Base-by-base conservation (phyloP, 2,888 invertebrate genomes). In the Zygogramma bicolorata region DNA sequence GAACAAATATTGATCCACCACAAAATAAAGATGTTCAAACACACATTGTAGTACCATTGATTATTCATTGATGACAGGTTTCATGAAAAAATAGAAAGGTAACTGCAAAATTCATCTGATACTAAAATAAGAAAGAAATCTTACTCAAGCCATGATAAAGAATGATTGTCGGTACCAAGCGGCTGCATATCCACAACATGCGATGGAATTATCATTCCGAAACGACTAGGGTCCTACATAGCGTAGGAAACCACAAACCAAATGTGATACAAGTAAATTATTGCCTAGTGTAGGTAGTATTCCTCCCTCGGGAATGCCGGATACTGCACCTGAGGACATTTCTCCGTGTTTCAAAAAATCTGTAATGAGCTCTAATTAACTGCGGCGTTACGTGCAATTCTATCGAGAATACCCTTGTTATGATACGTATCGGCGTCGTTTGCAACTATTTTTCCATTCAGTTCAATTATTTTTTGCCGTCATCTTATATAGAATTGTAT, bases 391-490 rank as follows among this genome's bases (percentile, higher is more conserved):
- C 53, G 53, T 53, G n/a, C 53, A 53, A 53, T 53, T 27, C 53
- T 53, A 25, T n/a, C n/a, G 53, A 53, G 53, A 53, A 53, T 53
- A 53, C 53, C n/a, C 53, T 53, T 53, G 53, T 18, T 53, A n/a
- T 27, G 3, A 27, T 25, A 2, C 42, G n/a, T 13, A 53, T 27
- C 27, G 27, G 15, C 27, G 53, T 53, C n/a, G 27, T 25, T 27
- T n/a, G 53, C n/a, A 46, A 46, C 18, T 7, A 53, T 53, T 53
- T 53, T 53, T 53, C 53, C 53, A 53, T 53, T 53, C 53, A 53
- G 53, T 53, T 53, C 53, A 53, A 53, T 53, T 53, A 53, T 53
- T 53, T 53, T 53, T 8, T 27, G n/a, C 7, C 7, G 13, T 53
- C 6, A 25, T 53, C 25, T 27, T 53, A n/a, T 53, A 25, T n/a